A percentile compares a stretch with the other conserved stretches of the same genome.
These are phyloP conservation scores for Microctonus aethiopoides DNA, from an alignment of 2,888 invertebrate genomes.

Conservation along the genomic window DNA sequence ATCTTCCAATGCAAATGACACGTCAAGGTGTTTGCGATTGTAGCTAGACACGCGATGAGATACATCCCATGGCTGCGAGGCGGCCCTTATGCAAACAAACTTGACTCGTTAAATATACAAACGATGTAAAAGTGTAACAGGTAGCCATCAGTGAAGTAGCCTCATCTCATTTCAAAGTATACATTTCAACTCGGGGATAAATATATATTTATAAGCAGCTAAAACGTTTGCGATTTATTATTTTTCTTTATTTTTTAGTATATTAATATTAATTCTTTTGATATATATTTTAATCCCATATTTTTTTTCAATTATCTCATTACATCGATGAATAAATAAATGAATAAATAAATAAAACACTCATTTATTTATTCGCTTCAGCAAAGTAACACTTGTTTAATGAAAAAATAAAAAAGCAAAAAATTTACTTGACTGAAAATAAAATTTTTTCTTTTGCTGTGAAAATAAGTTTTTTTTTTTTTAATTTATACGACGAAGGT, in stretches of 20 bases:
- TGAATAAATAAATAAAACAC: background rate
- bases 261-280: too few relatives aligned
- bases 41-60: slow-evolving; percentile 31
- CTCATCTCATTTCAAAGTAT: slow-evolving; percentile 6
- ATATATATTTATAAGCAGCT: background rate
- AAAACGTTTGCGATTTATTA: background rate
- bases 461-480: slow-evolving; percentile 26
- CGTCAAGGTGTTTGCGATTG: slow-evolving; percentile 26
- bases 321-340: too few relatives aligned
- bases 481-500: too few relatives aligned
- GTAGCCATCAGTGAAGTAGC: slow-evolving; percentile 21
- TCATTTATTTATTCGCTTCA: background rate
- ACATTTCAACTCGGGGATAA: background rate
- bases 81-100: slow-evolving; percentile 31
- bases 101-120: slow-evolving; percentile 7
- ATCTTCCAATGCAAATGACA: slow-evolving; percentile 33
- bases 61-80: background rate
- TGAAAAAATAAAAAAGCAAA: background rate
- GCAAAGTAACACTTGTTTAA: background rate
- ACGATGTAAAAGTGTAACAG: slow-evolving; percentile 22
- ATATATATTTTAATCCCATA: too few relatives aligned
- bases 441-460: too few relatives aligned
- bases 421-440: background rate
- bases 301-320: too few relatives aligned
- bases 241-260: background rate